Conservation (phyloP, 2,888 invertebrate species). For the Conus canariensis region DNA sequence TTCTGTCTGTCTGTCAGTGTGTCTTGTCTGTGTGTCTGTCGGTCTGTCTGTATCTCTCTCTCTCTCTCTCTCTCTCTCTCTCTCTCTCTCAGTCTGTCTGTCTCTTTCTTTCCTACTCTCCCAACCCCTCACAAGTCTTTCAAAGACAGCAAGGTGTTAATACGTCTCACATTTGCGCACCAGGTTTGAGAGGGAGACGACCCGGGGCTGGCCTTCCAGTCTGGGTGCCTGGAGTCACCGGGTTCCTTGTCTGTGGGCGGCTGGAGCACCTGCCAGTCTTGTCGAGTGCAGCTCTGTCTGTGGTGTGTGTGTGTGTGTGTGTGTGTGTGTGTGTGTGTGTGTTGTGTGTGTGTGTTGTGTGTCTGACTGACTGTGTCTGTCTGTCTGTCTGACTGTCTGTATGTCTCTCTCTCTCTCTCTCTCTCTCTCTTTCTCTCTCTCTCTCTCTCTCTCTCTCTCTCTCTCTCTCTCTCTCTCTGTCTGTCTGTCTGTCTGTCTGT, state of each 20-base stretch:
- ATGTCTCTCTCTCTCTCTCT: background rate
- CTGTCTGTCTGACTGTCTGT: background rate
- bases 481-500: background rate
- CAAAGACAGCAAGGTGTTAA: no score
- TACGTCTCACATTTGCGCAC: no score
- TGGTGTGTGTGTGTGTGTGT: no score
- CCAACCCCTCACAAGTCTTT: background rate
- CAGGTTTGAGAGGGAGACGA: no score
- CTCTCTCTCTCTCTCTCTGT: background rate
- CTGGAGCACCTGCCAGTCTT: no score
- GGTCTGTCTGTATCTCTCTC: background rate
- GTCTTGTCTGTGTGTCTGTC: background rate
- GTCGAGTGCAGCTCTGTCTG: no score
- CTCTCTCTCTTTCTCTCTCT: background rate
- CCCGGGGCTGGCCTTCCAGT: no score
- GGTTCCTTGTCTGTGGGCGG: no score
- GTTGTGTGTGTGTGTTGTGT: no score
- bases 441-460: background rate
- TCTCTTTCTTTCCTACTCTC: background rate
- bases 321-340: no score
- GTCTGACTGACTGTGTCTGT: background rate
- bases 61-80: background rate
- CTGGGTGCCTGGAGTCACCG: no score
- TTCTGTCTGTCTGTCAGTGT: background rate
- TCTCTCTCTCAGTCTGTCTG: background rate